These are phyloP conservation scores for Epinotia nisella DNA, from an alignment of 2,888 invertebrate genomes.

Conservation along the genomic window DNA sequence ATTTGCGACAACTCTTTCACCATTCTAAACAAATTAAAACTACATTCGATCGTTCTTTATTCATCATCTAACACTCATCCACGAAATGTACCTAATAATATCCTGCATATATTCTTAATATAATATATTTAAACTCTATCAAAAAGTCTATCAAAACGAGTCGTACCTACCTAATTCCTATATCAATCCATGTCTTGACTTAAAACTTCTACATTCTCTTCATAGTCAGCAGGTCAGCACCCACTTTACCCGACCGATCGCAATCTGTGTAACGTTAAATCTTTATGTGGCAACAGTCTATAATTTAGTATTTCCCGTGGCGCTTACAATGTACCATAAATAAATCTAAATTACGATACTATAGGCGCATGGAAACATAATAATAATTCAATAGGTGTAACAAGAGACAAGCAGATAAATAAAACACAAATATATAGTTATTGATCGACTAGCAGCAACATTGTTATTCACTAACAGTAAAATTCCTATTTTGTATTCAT, in stretches of 20 bases:
- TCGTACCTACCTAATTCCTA: too few species aligned
- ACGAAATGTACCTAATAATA: too few species aligned
- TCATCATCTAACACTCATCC: too few species aligned
- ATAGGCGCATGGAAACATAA: slow-evolving; percentile 17
- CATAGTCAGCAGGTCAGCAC: slow-evolving; percentile 1
- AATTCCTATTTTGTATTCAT: slow-evolving; percentile 28
- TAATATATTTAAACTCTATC: too few species aligned
- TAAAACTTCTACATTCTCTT: not conserved
- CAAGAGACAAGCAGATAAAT: slow-evolving; percentile 24
- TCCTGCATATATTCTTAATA: too few species aligned
- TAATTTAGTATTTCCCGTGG: slow-evolving; percentile 35
- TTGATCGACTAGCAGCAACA: slow-evolving; percentile 11
- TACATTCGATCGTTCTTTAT: too few species aligned
- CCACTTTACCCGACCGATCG: slow-evolving; percentile 19
- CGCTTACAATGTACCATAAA: slow-evolving; percentile 40
- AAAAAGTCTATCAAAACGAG: too few species aligned
- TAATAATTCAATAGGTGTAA: slow-evolving; percentile 32
- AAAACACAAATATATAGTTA: slow-evolving; percentile 18
- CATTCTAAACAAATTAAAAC: too few species aligned
- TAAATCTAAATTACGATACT: slow-evolving; percentile 27
- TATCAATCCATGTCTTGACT: too few species aligned
- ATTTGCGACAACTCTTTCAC: too few species aligned
- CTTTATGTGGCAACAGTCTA: slow-evolving; percentile 30
- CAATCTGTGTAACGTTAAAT: slow-evolving; percentile 29
- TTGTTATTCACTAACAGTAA: slow-evolving; percentile 30